Conservation (phyloP, 2,797 vertebrate species). For the Galaxias olidus region DNA sequence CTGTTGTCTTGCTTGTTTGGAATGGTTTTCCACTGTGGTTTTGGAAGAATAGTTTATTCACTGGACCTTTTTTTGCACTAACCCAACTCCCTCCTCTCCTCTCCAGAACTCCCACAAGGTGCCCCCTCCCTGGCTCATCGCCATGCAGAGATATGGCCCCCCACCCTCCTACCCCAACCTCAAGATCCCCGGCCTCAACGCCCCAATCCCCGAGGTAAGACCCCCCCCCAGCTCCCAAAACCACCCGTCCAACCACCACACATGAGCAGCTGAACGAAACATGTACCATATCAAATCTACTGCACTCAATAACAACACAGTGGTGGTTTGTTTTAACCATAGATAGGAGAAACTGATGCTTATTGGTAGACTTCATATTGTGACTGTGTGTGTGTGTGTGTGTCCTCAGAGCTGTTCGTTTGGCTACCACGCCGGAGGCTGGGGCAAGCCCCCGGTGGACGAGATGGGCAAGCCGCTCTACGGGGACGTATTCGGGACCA, state of each 20-base stretch:
- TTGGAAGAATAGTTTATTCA: not conserved
- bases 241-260: not conserved
- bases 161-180: conserved; percentile 95
- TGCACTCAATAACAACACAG: no score
- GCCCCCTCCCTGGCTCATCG: conserved; percentile 92
- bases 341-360: no score
- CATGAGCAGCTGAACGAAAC: not conserved
- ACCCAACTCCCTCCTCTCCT: not conserved
- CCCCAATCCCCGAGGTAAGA: conserved; percentile 89
- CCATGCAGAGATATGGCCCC: conserved; percentile 94
- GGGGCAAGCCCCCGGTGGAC: conserved; percentile 92
- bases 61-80: not conserved
- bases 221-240: no score
- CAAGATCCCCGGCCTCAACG: conserved; percentile 92
- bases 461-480: conserved; percentile 94
- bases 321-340: no score
- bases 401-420: conserved; percentile 85
- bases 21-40: not conserved
- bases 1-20: no score
- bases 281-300: no score
- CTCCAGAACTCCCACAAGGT: conserved; percentile 91
- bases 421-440: conserved; percentile 91
- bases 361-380: no score
- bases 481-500: conserved; percentile 92
- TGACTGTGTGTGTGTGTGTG: not conserved